A percentile compares a stretch with the other conserved stretches of the same genome.
These are phyloP conservation scores for Pseudochirops cupreus DNA, from an alignment of 2,797 vertebrate species.

Conservation along the genomic window DNA sequence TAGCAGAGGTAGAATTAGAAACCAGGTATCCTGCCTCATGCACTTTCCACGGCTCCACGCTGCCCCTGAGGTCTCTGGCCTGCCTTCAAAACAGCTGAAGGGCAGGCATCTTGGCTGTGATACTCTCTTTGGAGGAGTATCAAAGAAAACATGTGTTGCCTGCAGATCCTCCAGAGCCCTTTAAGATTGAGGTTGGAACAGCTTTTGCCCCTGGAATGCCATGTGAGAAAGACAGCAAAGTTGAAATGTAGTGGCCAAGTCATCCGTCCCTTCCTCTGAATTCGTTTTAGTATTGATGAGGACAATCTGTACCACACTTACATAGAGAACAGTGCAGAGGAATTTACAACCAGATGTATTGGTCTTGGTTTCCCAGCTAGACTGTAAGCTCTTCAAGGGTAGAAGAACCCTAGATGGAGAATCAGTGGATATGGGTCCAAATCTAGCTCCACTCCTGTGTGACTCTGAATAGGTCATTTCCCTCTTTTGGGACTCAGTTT, in stretches of 20 bases:
- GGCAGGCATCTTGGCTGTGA: neutral
- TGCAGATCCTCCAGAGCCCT: neutral
- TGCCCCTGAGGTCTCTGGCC: neutral
- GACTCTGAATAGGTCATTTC: neutral
- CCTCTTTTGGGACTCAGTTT: neutral
- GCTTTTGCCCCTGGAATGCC: neutral
- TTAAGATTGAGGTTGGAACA: neutral
- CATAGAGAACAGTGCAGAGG: neutral
- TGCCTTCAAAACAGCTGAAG: neutral
- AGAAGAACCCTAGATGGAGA: neutral
- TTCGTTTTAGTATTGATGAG: neutral
- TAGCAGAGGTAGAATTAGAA: neutral
- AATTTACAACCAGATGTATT: neutral
- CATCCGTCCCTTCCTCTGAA: neutral
- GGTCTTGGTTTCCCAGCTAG: neutral
- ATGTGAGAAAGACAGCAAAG: neutral
- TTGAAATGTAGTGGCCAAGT: neutral
- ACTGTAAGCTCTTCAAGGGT: neutral
- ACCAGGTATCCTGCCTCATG: neutral
- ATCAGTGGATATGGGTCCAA: neutral
- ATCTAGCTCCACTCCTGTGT: neutral
- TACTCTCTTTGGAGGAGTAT: neutral
- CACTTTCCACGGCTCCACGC: neutral
- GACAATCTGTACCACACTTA: neutral
- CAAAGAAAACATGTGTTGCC: neutral